These are phyloP conservation scores for Thalassarche chlororhynchos DNA, from an alignment of 2,113 vertebrate species.

Conservation along the genomic window DNA sequence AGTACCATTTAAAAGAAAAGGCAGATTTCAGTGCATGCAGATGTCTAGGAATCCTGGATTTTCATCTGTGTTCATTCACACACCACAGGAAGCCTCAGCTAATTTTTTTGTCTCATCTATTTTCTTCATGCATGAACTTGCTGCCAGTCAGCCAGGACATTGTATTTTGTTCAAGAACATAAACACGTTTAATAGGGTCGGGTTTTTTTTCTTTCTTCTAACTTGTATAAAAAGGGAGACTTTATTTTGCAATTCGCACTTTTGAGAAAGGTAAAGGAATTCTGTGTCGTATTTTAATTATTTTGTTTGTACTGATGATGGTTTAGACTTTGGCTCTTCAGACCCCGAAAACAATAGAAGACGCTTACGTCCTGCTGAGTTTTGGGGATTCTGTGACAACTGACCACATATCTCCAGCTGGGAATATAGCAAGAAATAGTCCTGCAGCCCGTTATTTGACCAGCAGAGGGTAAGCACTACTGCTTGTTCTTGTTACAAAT, in stretches of 20 bases:
- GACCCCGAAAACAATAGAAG: slow-evolving; percentile 80
- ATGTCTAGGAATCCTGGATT: not conserved
- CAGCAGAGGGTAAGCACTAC: slow-evolving; percentile 81
- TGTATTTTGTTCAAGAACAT: not conserved
- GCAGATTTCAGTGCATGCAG: not conserved
- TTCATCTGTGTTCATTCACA: not conserved
- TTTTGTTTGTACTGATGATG: not conserved
- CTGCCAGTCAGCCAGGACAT: not conserved
- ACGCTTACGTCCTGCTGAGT: slow-evolving; percentile 90
- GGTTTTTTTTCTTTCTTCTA: not conserved
- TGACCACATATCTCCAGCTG: slow-evolving; percentile 97
- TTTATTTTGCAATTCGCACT: not conserved
- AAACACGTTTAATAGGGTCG: not conserved
- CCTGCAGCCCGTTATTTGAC: slow-evolving; percentile 91
- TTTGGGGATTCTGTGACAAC: slow-evolving; percentile 97
- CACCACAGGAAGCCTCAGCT: not conserved
- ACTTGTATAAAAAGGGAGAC: not conserved
- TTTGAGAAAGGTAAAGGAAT: not conserved
- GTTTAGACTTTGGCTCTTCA: slow-evolving; percentile 84
- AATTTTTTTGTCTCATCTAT: not conserved
- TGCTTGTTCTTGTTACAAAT: not conserved
- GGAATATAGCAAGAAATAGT: slow-evolving; percentile 95
- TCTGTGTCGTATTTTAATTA: not conserved
- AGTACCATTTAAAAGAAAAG: not conserved
- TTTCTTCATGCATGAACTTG: not conserved